A percentile compares a stretch with the other conserved stretches of the same genome.
Evolutionary conservation across 2,888 invertebrate species (phyloP).

Genomic region (Ophioninae sp.): DNA sequence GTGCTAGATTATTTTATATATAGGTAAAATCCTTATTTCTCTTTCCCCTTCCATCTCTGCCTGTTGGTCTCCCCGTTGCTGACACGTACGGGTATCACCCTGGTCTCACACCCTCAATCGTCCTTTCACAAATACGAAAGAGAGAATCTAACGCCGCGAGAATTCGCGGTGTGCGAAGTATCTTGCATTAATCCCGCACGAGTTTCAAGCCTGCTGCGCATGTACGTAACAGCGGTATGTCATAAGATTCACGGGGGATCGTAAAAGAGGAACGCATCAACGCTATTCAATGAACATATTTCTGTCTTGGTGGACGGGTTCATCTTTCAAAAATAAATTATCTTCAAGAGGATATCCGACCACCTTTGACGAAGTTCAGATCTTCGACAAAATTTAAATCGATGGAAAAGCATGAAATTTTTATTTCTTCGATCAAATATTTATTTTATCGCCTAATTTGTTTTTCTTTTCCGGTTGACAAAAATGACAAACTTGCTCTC

Average conservation of each 20-base stretch:
- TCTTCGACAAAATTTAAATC: too few relatives aligned
- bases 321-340: too few relatives aligned
- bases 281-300: not conserved
- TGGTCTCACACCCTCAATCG: constrained; percentile 6
- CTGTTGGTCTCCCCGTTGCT: constrained; percentile 18
- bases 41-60: constrained; percentile 22
- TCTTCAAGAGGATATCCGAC: not conserved
- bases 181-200: not conserved
- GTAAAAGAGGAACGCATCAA: not conserved
- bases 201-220: not conserved
- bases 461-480: too few relatives aligned
- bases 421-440: too few relatives aligned
- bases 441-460: too few relatives aligned
- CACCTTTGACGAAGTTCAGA: not conserved
- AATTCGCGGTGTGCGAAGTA: not conserved
- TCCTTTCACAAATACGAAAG: constrained; percentile 59
- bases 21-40: constrained; percentile 45
- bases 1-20: constrained; percentile 55
- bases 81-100: constrained; percentile 33
- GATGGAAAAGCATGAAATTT: too few relatives aligned
- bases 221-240: not conserved
- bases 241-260: not conserved
- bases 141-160: constrained; percentile 25
- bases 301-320: not conserved
- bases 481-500: too few relatives aligned